A percentile compares a stretch with the other conserved stretches of the same genome.
These are phyloP conservation scores for Netelia melanura DNA, from an alignment of 2,888 invertebrate species.

Conservation along the genomic window DNA sequence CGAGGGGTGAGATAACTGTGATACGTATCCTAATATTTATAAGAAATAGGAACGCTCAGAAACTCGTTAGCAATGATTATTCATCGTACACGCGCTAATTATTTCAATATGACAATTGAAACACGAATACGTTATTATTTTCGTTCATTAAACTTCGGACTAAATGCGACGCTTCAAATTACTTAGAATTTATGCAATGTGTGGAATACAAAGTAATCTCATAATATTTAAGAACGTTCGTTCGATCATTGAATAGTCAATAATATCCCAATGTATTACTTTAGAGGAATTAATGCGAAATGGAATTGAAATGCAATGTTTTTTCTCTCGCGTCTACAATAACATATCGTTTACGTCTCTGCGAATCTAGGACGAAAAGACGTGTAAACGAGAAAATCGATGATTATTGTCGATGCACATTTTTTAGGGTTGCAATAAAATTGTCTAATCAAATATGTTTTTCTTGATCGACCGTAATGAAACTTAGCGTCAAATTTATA, in stretches of 20 bases:
- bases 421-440: conserved; percentile 56
- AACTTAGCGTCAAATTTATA: neutral
- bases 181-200: conserved; percentile 6
- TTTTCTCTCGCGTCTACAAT: conserved; percentile 27
- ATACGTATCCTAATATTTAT: conserved; percentile 36
- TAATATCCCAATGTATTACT: neutral
- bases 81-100: neutral
- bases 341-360: neutral
- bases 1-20: conserved; percentile 50
- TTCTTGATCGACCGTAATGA: neutral
- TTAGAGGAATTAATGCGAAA: neutral
- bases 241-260: conserved; percentile 30
- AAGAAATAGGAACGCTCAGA: conserved; percentile 33
- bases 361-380: no score
- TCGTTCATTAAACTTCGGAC: conserved; percentile 3
- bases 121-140: conserved; percentile 2
- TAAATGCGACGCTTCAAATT: conserved; percentile 45
- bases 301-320: conserved; percentile 56
- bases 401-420: conserved; percentile 16
- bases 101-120: neutral
- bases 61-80: conserved; percentile 36
- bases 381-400: no score
- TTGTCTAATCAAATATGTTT: conserved; percentile 34
- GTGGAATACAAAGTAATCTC: conserved; percentile 15
- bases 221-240: conserved; percentile 2